Evolutionary conservation across 2,888 invertebrate species (phyloP), one percentile per base, ranked within the genome.

Genomic region (Phortica magna): DNA sequence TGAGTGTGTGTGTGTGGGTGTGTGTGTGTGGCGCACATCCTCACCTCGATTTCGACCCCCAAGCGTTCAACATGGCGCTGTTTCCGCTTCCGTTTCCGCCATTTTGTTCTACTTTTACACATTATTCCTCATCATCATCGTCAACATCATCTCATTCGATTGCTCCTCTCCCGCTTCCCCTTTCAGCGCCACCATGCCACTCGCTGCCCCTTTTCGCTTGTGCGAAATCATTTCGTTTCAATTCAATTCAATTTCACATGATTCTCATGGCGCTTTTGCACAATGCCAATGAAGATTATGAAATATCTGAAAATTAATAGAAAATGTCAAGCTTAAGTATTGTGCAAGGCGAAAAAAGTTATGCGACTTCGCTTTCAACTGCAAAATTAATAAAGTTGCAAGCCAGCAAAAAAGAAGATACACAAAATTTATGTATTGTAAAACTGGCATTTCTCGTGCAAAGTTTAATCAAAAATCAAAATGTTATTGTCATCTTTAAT

Each of bases 271-370:
- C 22, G 19, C 17, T 59, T 4, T 17, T 5, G 22, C 4, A 59
- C 48, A 48, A 22, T 59, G 22, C 19, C 22, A 59, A 19, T 17
- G 17, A 19, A 59, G 59, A 59, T 59, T 59, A 59, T 19, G 22
- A 59, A 59, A 59, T 59, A 19, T 19, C 59, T 59, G 59, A 59
- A 59, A 59, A 59, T 59, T 59, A 59, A 59, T 59, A 59, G 59
- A 59, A 59, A 22, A n/a, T 10, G 59, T 9, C 17, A 19, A 59
- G 22, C 17, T 10, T 17, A 59, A 48, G 48, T 14, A 48, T 48
- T 48, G 10, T 9, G 14, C 9, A 48, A 48, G 7, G 48, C 14
- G 9, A 14, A 48, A 12, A 14, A 48, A 48, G 14, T 12, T 48
- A 48, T 48, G 14, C 7, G 48, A 48, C 48, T 48, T 12, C 48